Base-by-base conservation (phyloP, 2,113 vertebrate genomes). In the Pitta sordida region DNA sequence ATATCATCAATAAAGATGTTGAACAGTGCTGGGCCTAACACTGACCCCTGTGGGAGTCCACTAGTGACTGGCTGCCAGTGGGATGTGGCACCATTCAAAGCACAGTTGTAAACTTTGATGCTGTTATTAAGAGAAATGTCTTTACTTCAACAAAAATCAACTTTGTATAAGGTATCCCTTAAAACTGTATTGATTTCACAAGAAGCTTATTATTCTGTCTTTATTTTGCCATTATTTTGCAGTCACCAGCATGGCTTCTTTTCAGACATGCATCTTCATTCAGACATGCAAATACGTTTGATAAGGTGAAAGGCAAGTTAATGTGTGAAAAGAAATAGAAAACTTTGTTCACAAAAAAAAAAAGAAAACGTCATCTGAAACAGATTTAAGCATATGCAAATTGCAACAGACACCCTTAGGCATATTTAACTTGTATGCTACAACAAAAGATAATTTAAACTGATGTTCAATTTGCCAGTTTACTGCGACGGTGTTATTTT, bases 401-500 rank as follows among this genome's bases (percentile, higher is more conserved):
- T 96, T 88, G 77, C 76, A 83, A 76, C 73, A 94, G 86, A 83
- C 48, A 90, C 88, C 95, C 89, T 46, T 26, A 88, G 91, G 95
- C 91, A 79, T n/a, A 48, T 27, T 70, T 48, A 94, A 82, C 2
- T 22, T 64, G 24, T 55, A 49, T 39, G 53, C 39, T 77, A 74
- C 27, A 86, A 68, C 73, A 93, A 83, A 92, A 96, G 97, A 96
- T 96, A 97, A 93, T 88, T 96, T 77, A 67, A 82, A 53, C 62
- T 94, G 88, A 92, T 83, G 85, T 87, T 94, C 49, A 86, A 34
- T 91, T 93, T 96, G 73, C 92, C 94, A 93, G 65, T 83, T 92
- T 92, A 89, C 91, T 95, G 86, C 68, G 36, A 91, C 51, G 80
- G 90, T 94, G 89, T 76, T 96, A 96, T 95, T 96, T 96, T 93